Evolutionary conservation across 2,797 vertebrate genomes (phyloP), one percentile per base, ranked within the genome.

Genomic region (Meda fulgida): DNA sequence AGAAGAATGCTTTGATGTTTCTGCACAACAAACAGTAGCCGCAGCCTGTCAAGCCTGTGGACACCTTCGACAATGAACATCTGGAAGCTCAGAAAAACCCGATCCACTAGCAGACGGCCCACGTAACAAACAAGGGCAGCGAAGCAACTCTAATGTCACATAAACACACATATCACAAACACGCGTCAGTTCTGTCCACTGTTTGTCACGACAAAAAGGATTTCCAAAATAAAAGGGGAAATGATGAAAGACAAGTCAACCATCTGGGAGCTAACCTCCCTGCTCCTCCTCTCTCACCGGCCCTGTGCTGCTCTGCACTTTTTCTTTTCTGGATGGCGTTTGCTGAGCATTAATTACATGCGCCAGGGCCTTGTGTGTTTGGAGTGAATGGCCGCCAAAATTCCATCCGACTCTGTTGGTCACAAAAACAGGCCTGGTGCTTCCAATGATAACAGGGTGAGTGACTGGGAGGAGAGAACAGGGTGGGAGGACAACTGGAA

Each of bases 181-280:
- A 51, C 53, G 38, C 55, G 26, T 72, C 46, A 58, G 36, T 48
- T 83, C 58, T 85, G 66, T 36, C 34, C 16, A 72, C 67, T 78
- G 53, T 85, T 81, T 81, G 66, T 63, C 43, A 60, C 0, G n/a
- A 71, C n/a, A 71, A 55, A 84, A 26, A 66, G 73, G 40, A 76
- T 80, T 81, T 84, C 19, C 58, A 63, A 81, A 87, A 89, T 91
- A 86, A 91, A 91, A 90, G 85, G 6, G 84, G 89, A 70, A 88
- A 92, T 48, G 87, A 92, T 90, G 86, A 92, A 93, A 90, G 84
- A 84, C 78, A 89, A 80, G 53, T 77, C 80, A 85, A 48, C 92
- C 91, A 93, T 93, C 91, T 93, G 92, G 93, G 93, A 93, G 69
- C 87, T 26, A 92, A 89, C 86, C 84, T 86, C 92, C 84, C 43